Evolutionary conservation across 2,113 vertebrate species (phyloP).

Genomic region (Chaetura pelagica): DNA sequence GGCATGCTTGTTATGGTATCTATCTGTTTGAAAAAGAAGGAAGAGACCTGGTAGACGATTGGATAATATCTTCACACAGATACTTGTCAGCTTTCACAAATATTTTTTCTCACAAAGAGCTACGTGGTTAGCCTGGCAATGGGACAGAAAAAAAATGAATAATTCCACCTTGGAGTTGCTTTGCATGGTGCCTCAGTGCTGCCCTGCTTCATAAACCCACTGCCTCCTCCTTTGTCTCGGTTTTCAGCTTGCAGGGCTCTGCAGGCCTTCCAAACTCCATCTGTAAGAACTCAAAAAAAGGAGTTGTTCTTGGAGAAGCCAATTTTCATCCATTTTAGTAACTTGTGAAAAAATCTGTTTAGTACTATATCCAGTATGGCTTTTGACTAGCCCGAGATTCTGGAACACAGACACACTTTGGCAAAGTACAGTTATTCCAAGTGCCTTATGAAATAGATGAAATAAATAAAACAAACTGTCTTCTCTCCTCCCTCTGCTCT

Average conservation of each 20-base stretch:
- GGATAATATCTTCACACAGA: not conserved
- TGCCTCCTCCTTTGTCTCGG: not conserved
- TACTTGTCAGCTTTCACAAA: not conserved
- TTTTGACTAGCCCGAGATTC: constrained; percentile 51
- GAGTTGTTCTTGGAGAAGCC: constrained; percentile 53
- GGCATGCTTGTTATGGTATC: not conserved
- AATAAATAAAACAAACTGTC: constrained; percentile 41
- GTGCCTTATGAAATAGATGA: constrained; percentile 51
- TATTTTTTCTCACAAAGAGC: not conserved
- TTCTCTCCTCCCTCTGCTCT: constrained; percentile 7
- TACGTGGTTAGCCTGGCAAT: not conserved
- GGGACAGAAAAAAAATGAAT: not conserved
- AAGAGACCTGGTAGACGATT: not conserved
- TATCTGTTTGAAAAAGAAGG: not conserved
- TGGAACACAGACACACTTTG: constrained; percentile 43
- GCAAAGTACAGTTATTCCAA: constrained; percentile 14
- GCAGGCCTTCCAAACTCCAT: constrained; percentile 61
- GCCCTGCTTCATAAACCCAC: not conserved
- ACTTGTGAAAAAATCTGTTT: constrained; percentile 64
- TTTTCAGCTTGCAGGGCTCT: constrained; percentile 24
- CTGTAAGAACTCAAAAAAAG: constrained; percentile 50
- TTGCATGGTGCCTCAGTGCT: not conserved
- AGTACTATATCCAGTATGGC: constrained; percentile 59
- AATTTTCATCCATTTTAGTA: constrained; percentile 61
- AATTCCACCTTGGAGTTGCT: not conserved